Evolutionary conservation across 64 coral and sea anemone species (phyloP).

Genomic region (Catalaphyllia jardinei): DNA sequence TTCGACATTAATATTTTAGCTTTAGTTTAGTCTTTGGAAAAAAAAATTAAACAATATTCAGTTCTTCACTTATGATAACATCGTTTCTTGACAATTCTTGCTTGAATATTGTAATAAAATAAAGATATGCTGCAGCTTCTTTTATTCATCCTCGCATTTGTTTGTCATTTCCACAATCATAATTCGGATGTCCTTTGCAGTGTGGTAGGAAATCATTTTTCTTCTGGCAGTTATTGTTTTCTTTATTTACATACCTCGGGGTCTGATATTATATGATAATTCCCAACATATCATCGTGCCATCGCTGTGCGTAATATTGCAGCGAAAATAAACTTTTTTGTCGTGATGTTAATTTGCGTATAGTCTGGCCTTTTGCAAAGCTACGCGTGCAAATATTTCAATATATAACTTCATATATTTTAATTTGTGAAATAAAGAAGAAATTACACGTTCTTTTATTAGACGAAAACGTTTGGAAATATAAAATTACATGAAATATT

Average conservation of each 20-base stretch:
- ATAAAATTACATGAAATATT: no score
- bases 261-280: neutral
- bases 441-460: no score
- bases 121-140: neutral
- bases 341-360: neutral
- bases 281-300: neutral
- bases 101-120: neutral
- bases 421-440: no score
- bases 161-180: neutral
- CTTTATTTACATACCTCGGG: neutral
- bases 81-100: neutral
- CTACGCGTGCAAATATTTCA: no score
- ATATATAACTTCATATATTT: no score
- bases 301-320: neutral
- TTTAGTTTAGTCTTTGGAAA: neutral
- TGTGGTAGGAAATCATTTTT: neutral
- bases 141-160: neutral
- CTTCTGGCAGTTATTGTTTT: neutral
- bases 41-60: neutral
- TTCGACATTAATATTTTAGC: neutral
- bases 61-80: neutral
- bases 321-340: neutral
- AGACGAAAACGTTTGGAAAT: no score
- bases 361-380: neutral
- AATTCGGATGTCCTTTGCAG: neutral